Conservation (phyloP, 2,888 invertebrate species). For the Cephonodes hylas region DNA sequence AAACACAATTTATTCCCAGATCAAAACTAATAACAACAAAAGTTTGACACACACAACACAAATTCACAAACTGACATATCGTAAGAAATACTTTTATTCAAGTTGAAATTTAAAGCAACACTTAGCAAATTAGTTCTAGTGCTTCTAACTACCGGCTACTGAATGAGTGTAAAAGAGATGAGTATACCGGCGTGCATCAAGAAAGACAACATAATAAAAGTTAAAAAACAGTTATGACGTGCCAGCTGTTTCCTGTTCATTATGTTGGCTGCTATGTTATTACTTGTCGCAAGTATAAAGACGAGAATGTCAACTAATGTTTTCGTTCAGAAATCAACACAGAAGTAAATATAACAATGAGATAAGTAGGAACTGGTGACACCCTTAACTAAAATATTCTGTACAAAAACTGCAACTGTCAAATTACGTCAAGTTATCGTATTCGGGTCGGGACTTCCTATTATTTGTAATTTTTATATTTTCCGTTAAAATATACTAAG, state of each 20-base stretch:
- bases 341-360: neutral
- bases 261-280: constrained; percentile 15
- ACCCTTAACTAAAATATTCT: constrained; percentile 10
- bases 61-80: constrained; percentile 58
- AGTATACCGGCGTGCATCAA: constrained; percentile 42
- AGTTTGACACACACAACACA: constrained; percentile 66
- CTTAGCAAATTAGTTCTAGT: neutral
- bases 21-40: constrained; percentile 71
- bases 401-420: constrained; percentile 30
- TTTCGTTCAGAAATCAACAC: neutral
- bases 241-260: constrained; percentile 44
- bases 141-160: neutral
- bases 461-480: constrained; percentile 27
- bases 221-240: constrained; percentile 33
- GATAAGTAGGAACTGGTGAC: neutral
- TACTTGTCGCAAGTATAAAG: neutral
- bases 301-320: neutral
- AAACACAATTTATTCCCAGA: constrained; percentile 49
- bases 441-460: constrained; percentile 43
- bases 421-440: constrained; percentile 44
- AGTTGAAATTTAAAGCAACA: constrained; percentile 19
- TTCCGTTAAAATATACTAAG: constrained; percentile 21
- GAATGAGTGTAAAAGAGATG: constrained; percentile 23
- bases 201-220: constrained; percentile 25
- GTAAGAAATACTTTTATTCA: constrained; percentile 31